A percentile compares a stretch with the other conserved stretches of the same genome.
These are phyloP conservation scores for Brachionus asplanchnoidis DNA, from an alignment of 1,140 invertebrate species.

Conservation along the genomic window DNA sequence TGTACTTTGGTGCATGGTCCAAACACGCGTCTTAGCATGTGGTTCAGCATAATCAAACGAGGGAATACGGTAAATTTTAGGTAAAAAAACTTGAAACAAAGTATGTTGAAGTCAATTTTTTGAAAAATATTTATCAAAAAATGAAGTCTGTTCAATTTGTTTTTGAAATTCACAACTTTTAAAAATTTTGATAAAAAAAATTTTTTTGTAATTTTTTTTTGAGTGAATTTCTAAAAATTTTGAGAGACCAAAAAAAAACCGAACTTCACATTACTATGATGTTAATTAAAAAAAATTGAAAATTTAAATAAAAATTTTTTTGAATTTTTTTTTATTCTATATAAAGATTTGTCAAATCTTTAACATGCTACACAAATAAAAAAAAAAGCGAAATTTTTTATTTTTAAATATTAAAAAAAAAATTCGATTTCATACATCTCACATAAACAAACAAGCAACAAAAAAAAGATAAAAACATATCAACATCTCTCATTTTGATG, in stretches of 20 bases:
- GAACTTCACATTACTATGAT: too few species aligned
- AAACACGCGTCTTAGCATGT: not conserved
- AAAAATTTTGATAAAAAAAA: too few species aligned
- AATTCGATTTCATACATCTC: not conserved
- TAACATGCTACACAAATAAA: not conserved
- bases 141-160: too few species aligned
- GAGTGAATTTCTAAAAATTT: too few species aligned
- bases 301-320: too few species aligned
- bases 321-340: not conserved
- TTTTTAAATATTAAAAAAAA: not conserved
- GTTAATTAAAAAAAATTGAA: too few species aligned
- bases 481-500: not conserved
- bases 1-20: not conserved
- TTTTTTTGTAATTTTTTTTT: too few species aligned
- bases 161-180: too few species aligned
- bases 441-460: not conserved
- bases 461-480: not conserved
- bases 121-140: too few species aligned
- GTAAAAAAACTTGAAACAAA: too few species aligned
- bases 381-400: not conserved
- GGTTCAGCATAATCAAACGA: not conserved
- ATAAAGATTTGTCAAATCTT: conserved; percentile 13
- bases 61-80: not conserved
- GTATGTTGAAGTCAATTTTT: too few species aligned
- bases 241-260: too few species aligned